Base-by-base conservation (phyloP, 1,140 invertebrate genomes). In the Cephus cinctus region DNA sequence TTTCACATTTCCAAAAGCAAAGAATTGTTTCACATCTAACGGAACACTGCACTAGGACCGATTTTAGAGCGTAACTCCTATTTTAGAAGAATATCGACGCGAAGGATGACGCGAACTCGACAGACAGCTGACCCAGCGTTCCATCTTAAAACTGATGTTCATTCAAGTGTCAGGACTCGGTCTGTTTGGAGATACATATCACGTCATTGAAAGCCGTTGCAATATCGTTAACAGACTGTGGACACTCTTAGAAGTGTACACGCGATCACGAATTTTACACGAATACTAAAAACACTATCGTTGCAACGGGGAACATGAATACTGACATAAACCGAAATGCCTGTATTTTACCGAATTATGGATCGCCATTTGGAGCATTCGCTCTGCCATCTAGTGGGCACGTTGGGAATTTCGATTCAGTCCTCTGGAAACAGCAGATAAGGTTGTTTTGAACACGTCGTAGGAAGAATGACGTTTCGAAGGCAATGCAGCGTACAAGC, bases 71-170 rank as follows among this genome's bases (percentile, higher is more conserved):
- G 16, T n/a, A 18, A 38, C 27, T 11, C 27, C 12, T 30, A 9
- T 9, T 2, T 2, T 30, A 9, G 35, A 38, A 5, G 15, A 20
- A 9, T 14, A 20, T 9, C 18, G 20, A 41, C 5, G 22, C 39
- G 6, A 16, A 9, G 35, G 35, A n/a, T n/a, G 11, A 20, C 39
- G 22, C 39, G 18, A 3, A 12, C 39, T 6, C 6, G 12, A 8
- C 18, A 9, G 39, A 41, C 39, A 41, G 39, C 39, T 41, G 39
- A 41, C 9, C 39, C 5, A 41, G 39, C 39, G 21, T 41, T 0
- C 4, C 39, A 41, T 41, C 22, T 41, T 41, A 41, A 6, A n/a
- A 27, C 20, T 41, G 18, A n/a, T 14, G 11, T 36, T 36, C 35
- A 16, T 11, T 16, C 9, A 36, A 41, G 39, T 41, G 39, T 41